Conservation (phyloP, 2,113 vertebrate genomes). For the Vidua macroura region DNA sequence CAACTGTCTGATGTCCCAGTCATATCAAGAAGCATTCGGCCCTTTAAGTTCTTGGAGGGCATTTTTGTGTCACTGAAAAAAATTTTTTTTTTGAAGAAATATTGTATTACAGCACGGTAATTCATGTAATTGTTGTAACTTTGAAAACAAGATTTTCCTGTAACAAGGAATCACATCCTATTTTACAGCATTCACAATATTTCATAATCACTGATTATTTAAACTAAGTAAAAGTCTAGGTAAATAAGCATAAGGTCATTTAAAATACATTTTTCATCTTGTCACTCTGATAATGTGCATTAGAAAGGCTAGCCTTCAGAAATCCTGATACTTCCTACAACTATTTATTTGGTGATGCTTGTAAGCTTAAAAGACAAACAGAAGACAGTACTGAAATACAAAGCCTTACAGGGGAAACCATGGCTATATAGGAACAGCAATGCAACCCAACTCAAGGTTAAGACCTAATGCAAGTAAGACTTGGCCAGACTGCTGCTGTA, state of each 20-base stretch:
- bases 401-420: not conserved
- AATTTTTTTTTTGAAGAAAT: not conserved
- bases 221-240: not conserved
- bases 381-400: not conserved
- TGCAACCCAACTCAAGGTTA: fast-evolving
- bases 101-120: not conserved
- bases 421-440: not conserved
- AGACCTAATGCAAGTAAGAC: not conserved
- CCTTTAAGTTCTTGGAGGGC: not conserved
- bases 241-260: not conserved
- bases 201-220: not conserved
- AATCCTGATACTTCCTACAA: not conserved
- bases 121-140: not conserved
- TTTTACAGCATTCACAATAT: not conserved
- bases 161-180: not conserved
- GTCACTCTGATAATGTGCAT: not conserved
- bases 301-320: not conserved
- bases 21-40: not conserved
- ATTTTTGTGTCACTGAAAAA: not conserved
- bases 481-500: not conserved
- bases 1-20: not conserved
- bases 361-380: not conserved
- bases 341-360: not conserved
- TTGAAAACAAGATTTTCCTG: not conserved
- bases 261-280: not conserved